Conservation (phyloP, 2,888 invertebrate species). For the Dorcus parallelipipedus region DNA sequence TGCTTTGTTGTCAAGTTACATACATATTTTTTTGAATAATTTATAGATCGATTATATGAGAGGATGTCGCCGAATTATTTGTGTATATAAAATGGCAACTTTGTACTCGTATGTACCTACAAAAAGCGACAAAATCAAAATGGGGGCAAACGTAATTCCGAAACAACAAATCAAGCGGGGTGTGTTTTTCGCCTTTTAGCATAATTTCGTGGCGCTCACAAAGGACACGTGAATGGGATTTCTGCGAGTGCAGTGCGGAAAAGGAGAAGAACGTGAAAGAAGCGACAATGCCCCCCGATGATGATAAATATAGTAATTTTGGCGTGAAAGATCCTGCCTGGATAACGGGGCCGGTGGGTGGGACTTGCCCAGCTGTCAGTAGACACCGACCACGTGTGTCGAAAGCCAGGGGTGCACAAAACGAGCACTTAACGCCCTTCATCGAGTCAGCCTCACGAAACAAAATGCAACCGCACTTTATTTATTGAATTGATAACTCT, state of each 20-base stretch:
- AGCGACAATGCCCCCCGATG: conserved; percentile 10
- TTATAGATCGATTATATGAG: too few species aligned
- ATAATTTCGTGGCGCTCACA: neutral
- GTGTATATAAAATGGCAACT: too few species aligned
- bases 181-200: neutral
- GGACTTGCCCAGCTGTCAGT: conserved; percentile 32
- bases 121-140: too few species aligned
- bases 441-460: too few species aligned
- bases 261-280: conserved; percentile 8
- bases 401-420: conserved; percentile 4
- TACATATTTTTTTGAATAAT: too few species aligned
- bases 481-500: too few species aligned
- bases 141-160: too few species aligned
- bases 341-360: conserved; percentile 31
- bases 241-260: conserved; percentile 6
- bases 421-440: neutral
- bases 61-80: too few species aligned
- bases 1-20: too few species aligned
- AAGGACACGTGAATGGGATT: conserved; percentile 9
- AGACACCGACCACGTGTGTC: conserved; percentile 33
- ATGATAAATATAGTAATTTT: conserved; percentile 26
- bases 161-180: neutral
- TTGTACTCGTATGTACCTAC: too few species aligned
- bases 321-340: conserved; percentile 24
- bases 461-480: too few species aligned